Percentiles rank a stretch among this genome's conserved stretches.
Evolutionary conservation across 2,888 invertebrate species (phyloP).

Genomic region (Stenoptilia bipunctidactyla): DNA sequence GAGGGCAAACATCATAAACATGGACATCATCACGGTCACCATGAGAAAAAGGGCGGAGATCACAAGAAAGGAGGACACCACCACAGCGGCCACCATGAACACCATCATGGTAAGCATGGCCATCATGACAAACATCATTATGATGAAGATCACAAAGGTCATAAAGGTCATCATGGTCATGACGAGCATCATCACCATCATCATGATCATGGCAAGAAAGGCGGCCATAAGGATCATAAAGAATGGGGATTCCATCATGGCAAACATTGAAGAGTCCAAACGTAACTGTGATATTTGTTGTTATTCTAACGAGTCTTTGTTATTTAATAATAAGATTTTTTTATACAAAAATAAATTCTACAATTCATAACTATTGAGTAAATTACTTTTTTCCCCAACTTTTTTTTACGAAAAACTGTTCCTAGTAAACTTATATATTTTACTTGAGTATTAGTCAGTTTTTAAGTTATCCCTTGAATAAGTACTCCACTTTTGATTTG

Average conservation of each 20-base stretch:
- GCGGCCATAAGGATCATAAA: constrained; percentile 54
- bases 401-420: too few species aligned
- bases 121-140: constrained; percentile 61
- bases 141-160: constrained; percentile 57
- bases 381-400: too few species aligned
- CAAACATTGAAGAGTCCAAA: constrained; percentile 45
- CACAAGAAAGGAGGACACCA: constrained; percentile 64
- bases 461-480: too few species aligned
- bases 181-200: constrained; percentile 61
- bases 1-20: constrained; percentile 64
- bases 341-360: too few species aligned
- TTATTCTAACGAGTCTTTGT: constrained; percentile 30
- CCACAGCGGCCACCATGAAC: constrained; percentile 54
- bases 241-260: constrained; percentile 61
- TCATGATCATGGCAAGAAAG: constrained; percentile 63
- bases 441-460: too few species aligned
- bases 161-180: constrained; percentile 61
- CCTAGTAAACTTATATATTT: too few species aligned
- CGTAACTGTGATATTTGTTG: constrained; percentile 44
- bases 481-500: too few species aligned
- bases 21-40: constrained; percentile 57
- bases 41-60: constrained; percentile 47
- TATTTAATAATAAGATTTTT: too few species aligned
- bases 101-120: constrained; percentile 55
- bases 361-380: too few species aligned